Evolutionary conservation across 2,888 invertebrate genomes (phyloP), one percentile per base, ranked within the genome.

Genomic region (Pyrochroa serraticornis): DNA sequence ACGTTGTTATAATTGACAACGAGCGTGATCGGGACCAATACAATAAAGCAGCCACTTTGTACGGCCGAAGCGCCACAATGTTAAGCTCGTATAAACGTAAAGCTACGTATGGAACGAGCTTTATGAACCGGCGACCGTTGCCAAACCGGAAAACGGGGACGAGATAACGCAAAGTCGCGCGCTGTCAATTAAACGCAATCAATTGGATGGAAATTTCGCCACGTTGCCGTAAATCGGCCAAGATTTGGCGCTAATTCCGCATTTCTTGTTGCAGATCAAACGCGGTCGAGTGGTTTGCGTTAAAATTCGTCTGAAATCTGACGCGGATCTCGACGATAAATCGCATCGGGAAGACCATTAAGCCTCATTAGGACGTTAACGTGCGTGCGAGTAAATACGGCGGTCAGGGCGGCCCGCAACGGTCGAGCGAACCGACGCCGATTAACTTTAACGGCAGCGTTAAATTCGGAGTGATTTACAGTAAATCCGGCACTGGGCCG

Each of bases 121-220:
- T 47, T 54, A 47, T 54, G 53, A 45, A 53, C 38, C 46, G 10
- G 37, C 44, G 52, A 44, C 37, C 52, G 52, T 38, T 45, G 46
- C 46, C 47, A 41, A 54, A 54, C 53, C 53, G 53, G 53, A 52
- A 52, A 52, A 52, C 45, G 33, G 33, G 9, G 38, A 32, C 37
- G 34, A 37, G 47, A 22, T 35, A 36, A 30, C 13, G n/a, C n/a
- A 34, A 32, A n/a, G 39, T 10, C 30, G 48, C 38, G 48, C 6
- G 48, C 48, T 48, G 48, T 48, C 48, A 48, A 48, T 48, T 48
- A 48, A 38, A 38, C 48, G 10, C 34, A 37, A n/a, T 48, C 48
- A 48, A 48, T 48, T 41, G 56, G 61, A 64, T 64, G 61, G 58
- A 64, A 67, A 67, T 67, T 30, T 30, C 33, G 45, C 46, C 36